phyloP scores from a whole-genome alignment of 2,888 invertebrate genomes.

The Drosophila pseudotalamancana region DNA sequence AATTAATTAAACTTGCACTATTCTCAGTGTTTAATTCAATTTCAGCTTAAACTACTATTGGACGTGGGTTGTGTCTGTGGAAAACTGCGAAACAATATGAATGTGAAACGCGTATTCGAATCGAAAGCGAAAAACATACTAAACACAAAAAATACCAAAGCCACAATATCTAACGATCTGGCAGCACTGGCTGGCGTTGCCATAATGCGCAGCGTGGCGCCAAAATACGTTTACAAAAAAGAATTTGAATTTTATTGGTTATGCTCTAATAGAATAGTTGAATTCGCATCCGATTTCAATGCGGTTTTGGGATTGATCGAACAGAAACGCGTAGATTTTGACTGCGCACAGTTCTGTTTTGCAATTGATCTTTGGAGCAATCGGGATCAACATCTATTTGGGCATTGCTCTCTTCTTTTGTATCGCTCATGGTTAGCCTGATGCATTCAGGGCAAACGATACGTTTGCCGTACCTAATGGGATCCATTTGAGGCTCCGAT shows the following conservation, averaged over 20 bases:
- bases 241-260: neutral
- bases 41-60: constrained; percentile 41
- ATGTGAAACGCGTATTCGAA: constrained; percentile 23
- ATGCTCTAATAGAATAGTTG: neutral
- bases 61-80: constrained; percentile 59
- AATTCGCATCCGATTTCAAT: neutral
- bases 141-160: constrained; percentile 30
- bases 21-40: constrained; percentile 41
- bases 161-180: constrained; percentile 4
- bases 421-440: no score
- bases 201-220: constrained; percentile 9
- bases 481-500: neutral
- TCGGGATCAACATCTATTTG: no score
- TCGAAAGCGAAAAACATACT: constrained; percentile 28
- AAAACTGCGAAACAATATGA: constrained; percentile 53
- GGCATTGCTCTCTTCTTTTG: no score
- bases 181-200: constrained; percentile 19
- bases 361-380: neutral
- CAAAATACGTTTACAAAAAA: neutral
- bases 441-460: neutral
- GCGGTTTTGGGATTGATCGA: neutral
- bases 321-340: neutral
- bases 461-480: neutral
- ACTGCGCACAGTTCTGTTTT: neutral
- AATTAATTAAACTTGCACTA: constrained; percentile 39